Base-by-base conservation (phyloP, 2,888 invertebrate genomes). In the Lydus trimaculatus region DNA sequence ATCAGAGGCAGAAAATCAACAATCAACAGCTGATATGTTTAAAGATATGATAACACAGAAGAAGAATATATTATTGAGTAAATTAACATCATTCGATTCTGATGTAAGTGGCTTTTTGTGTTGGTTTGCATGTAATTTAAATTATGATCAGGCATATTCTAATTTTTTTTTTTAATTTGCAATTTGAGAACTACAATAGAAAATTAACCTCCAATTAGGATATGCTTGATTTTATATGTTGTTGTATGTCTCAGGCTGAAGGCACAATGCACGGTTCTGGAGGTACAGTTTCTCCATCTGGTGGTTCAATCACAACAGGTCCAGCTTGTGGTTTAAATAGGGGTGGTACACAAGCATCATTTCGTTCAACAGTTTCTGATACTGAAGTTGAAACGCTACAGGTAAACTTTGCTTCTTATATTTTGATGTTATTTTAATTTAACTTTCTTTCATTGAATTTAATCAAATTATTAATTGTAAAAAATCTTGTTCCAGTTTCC, bases 21-120 rank as follows among this genome's bases (percentile, higher is more conserved):
- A 93, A 79, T 93, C 93, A 62, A 93, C 96, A 2, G 91, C 96
- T 0, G 97, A 97, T 81, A 96, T 97, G 91, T 94, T 98, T 84
- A 91, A 96, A 81, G 97, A 97, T 81, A 93, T 98, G 90, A 89
- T 98, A 77, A 95, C 94, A 75, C 96, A 96, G 83, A 98, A 98
- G 85, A 91, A 96, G 76, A 94, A 96, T 81, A 90, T 94, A 80
- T 87, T 96, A 31, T 88, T 96, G 74, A 94, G 93, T 84, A 96
- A 94, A 86, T 87, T 97, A 66, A 94, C 95, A 66, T 97, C 94
- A 8, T 95, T 92, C 84, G 98, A 94, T 81, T 95, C 96, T 0
- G 97, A 97, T 86, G 95, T 96, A 89, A 91, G 92, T 90, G 39
- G 6, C 2, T 48, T 11, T 69, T 64, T 64, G 70, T 70, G 70